Conservation (phyloP, 2,113 vertebrate species). For the Smithornis capensis region DNA sequence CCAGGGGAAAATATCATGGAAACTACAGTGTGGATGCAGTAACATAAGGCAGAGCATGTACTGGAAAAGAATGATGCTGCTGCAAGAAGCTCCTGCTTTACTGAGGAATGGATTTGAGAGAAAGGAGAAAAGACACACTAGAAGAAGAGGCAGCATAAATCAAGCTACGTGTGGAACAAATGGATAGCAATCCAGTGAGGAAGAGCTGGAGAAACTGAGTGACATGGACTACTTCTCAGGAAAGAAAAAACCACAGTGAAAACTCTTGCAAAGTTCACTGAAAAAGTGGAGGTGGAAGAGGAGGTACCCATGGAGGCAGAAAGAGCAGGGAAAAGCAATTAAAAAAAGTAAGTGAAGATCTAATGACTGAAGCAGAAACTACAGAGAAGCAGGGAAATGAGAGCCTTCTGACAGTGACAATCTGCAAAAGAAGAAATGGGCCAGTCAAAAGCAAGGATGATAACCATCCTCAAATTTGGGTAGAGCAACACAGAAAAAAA, state of each 20-base stretch:
- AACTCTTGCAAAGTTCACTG: background rate
- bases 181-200: accelerated
- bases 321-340: background rate
- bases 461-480: background rate
- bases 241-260: background rate
- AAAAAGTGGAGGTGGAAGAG: background rate
- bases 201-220: background rate
- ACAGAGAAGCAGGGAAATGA: background rate
- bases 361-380: background rate
- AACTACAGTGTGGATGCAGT: background rate
- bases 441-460: background rate
- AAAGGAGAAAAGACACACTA: background rate
- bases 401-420: background rate
- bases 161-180: background rate
- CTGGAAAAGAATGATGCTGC: background rate
- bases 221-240: background rate
- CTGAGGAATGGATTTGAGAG: background rate
- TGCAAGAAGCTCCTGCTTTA: background rate
- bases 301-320: background rate
- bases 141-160: background rate
- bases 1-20: accelerated
- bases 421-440: background rate
- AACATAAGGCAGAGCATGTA: background rate
- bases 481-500: background rate
- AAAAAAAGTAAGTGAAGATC: background rate